Percentiles rank a stretch among this genome's conserved stretches.
phyloP scores from a whole-genome alignment of 2,113 vertebrate species.

The Colistium nudipinnis region DNA sequence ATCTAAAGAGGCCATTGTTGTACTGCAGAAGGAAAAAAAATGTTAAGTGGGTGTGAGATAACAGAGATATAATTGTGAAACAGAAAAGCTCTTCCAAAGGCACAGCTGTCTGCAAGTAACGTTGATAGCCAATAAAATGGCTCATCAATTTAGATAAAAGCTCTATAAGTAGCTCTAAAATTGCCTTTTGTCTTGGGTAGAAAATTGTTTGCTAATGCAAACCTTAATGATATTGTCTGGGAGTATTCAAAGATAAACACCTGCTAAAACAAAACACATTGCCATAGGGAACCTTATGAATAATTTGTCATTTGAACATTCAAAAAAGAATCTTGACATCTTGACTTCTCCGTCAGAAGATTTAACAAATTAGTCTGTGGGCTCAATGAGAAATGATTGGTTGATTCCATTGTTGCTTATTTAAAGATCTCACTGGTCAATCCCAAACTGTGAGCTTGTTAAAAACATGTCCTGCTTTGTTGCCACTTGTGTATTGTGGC shows the following conservation, averaged over 20 bases:
- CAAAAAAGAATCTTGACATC: background rate
- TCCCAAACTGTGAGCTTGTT: background rate
- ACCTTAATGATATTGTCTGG: background rate
- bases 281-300: background rate
- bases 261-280: background rate
- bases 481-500: background rate
- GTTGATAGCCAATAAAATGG: conserved; percentile 17
- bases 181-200: background rate
- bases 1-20: background rate
- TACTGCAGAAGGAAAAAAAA: background rate
- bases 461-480: background rate
- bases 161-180: background rate
- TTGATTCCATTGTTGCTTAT: background rate
- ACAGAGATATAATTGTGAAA: background rate
- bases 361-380: background rate
- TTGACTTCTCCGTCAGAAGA: background rate
- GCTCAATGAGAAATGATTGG: background rate
- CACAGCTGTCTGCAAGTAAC: conserved; percentile 12
- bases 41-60: background rate
- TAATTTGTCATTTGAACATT: background rate
- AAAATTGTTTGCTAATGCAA: background rate
- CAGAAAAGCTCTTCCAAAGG: conserved; percentile 1
- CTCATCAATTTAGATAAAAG: conserved; percentile 16
- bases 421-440: background rate
- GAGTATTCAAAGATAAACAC: background rate